A percentile compares a stretch with the other conserved stretches of the same genome.
phyloP scores from a whole-genome alignment of 2,888 invertebrate genomes.

The Bombylius major region DNA sequence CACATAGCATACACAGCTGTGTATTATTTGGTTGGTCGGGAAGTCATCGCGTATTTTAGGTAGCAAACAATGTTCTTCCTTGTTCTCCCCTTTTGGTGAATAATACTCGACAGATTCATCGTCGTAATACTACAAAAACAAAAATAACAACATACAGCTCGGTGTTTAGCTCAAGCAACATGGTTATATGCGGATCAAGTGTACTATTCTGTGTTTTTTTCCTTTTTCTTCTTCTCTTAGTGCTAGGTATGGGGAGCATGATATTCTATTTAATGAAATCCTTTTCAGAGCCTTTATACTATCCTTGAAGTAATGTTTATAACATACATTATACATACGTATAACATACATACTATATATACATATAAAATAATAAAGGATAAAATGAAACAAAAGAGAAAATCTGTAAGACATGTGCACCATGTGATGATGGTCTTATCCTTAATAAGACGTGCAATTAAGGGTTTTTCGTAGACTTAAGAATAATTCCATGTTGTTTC shows the following conservation, averaged over 20 bases:
- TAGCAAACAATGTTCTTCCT: background rate
- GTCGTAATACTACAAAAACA: no score
- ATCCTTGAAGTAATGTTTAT: no score
- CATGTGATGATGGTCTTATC: background rate
- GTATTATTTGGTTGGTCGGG: slow-evolving; percentile 7
- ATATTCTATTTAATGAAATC: slow-evolving; percentile 7
- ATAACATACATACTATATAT: background rate
- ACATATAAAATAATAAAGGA: background rate
- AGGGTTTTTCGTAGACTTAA: background rate
- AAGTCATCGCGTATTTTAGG: slow-evolving; percentile 3
- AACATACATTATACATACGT: background rate
- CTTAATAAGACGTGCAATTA: background rate
- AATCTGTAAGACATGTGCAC: background rate
- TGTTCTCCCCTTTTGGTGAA: no score
- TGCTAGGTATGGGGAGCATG: slow-evolving; percentile 4
- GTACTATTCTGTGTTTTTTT: background rate
- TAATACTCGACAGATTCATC: no score
- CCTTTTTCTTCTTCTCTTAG: background rate
- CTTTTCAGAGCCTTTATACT: background rate
- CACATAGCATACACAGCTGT: slow-evolving; percentile 8
- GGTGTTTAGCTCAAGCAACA: no score
- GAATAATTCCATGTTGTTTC: no score
- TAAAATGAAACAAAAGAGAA: background rate
- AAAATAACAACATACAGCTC: no score
- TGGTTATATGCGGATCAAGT: no score